Evolutionary conservation across 2,888 invertebrate genomes (phyloP).

Genomic region (Latrodectus hesperus): DNA sequence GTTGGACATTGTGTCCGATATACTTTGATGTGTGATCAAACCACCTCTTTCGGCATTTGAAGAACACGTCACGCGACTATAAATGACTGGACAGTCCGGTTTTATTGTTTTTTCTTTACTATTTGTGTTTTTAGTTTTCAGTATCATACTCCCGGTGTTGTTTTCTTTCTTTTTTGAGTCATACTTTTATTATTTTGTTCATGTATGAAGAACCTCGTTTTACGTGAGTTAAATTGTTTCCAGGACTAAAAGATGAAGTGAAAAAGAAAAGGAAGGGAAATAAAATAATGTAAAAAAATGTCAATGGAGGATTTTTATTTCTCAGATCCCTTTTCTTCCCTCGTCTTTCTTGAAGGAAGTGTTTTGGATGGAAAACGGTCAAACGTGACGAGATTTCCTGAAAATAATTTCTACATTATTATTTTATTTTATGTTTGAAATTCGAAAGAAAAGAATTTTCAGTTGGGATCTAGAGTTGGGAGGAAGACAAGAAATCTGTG

Average conservation of each 20-base stretch:
- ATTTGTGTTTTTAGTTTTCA: conserved; percentile 11
- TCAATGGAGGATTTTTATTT: conserved; percentile 1
- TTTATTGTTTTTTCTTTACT: conserved; percentile 49
- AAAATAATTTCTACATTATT: conserved; percentile 42
- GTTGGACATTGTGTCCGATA: conserved; percentile 1
- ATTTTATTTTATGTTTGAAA: conserved; percentile 1
- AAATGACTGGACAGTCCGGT: conserved; percentile 21
- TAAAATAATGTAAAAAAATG: neutral
- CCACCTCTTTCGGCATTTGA: neutral
- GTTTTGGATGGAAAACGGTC: conserved; percentile 47
- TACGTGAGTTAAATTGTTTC: conserved; percentile 66
- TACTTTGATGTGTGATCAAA: conserved; percentile 33
- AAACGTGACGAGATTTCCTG: conserved; percentile 52
- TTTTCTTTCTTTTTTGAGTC: conserved; percentile 21
- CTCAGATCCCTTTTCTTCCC: conserved; percentile 21
- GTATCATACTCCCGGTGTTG: conserved; percentile 13
- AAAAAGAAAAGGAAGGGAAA: neutral
- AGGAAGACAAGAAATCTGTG: conserved; percentile 28
- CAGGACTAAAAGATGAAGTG: conserved; percentile 7
- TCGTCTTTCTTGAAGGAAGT: conserved; percentile 36
- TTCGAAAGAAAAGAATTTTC: neutral
- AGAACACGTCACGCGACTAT: conserved; percentile 51
- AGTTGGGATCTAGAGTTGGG: neutral
- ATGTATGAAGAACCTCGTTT: conserved; percentile 32
- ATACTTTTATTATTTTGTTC: conserved; percentile 60